Base-by-base conservation (phyloP, 2,113 vertebrate species). In the Chrysochloris asiatica region DNA sequence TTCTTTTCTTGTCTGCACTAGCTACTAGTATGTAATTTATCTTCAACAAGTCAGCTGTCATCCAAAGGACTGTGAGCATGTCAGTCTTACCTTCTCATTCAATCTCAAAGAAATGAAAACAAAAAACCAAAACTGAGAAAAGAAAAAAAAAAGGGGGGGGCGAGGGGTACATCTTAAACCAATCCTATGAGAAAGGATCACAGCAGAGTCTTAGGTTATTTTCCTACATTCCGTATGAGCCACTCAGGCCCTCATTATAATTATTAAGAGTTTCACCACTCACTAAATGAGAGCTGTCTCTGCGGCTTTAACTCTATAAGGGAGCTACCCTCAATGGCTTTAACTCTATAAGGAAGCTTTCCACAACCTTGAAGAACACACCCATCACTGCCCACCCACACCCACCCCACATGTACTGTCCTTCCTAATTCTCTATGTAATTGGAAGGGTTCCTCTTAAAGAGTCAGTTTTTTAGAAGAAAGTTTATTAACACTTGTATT, bases 11-110 rank as follows among this genome's bases (percentile, higher is more conserved):
- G 14, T 30, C 12, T 52, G 48, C 13, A 14, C 30, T n/a, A 43
- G 17, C 67, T 26, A 80, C 48, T n/a, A 56, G 33, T n/a, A n/a
- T 86, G 71, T 41, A 48, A 36, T 26, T 65, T 30, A 30, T 21
- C 77, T 85, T 30, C 59, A 13, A 8, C 16, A 33, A 78, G n/a
- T 83, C 6, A n/a, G 47, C 41, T 8, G 4, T 33, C 90, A 47
- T 30, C 89, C 48, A 54, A 38, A 0, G 59, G 54, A 24, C 88
- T 28, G 45, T 5, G 1, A 77, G 84, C 24, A 13, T 9, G 8
- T 1, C 7, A n/a, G 72, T 86, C 93, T 96, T 96, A 95, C 95
- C 95, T 96, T 95, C 77, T 77, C 76, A 36, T 11, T 33, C 30
- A 54, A 59, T n/a, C 16, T 56, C 24, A 56, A 56, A 30, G 33